phyloP scores from a whole-genome alignment of 1,140 invertebrate species.

The Bombus terrestris region DNA sequence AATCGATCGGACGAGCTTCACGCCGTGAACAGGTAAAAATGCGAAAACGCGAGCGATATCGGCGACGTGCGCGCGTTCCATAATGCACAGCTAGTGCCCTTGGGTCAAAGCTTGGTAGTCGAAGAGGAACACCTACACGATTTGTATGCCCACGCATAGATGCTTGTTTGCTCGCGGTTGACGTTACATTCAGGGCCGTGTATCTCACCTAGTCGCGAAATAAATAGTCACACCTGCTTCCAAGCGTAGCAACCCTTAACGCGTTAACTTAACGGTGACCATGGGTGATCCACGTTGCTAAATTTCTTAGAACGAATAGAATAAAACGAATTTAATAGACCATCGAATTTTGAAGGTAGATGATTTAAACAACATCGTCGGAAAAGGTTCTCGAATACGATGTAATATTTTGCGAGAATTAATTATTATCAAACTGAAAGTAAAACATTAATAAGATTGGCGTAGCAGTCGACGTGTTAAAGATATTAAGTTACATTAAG shows the following conservation, averaged over 20 bases:
- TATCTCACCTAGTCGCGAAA: constrained; percentile 53
- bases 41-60: constrained; percentile 46
- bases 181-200: constrained; percentile 62
- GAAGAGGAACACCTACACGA: constrained; percentile 60
- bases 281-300: no score
- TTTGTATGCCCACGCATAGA: constrained; percentile 54
- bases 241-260: background rate
- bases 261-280: no score
- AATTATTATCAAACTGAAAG: no score
- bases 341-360: no score
- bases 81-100: constrained; percentile 53
- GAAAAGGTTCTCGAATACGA: no score
- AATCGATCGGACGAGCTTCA: background rate
- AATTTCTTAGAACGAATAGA: no score
- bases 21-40: constrained; percentile 1
- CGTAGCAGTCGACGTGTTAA: no score
- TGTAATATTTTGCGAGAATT: no score
- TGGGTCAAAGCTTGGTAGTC: constrained; percentile 67
- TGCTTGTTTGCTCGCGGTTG: constrained; percentile 32
- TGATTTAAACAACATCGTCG: no score
- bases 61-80: constrained; percentile 9
- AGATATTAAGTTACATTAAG: no score
- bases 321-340: no score
- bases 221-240: constrained; percentile 52
- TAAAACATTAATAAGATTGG: no score